Percentiles rank a stretch among this genome's conserved stretches.
These are phyloP conservation scores for Clarias batrachus DNA, from an alignment of 2,113 vertebrate genomes.

Conservation along the genomic window DNA sequence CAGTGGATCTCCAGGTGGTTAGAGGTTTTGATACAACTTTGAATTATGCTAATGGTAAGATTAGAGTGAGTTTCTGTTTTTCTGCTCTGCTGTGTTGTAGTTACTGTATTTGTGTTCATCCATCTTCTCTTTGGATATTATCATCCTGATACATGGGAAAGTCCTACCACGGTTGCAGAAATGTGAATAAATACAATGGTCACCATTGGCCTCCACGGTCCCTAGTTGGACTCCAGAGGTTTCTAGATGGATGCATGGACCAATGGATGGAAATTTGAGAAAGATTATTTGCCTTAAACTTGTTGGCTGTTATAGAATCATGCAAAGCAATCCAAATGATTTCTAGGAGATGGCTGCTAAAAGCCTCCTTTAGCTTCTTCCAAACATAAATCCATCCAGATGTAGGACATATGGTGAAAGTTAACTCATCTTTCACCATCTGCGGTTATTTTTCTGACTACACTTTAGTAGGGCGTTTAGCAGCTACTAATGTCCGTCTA, in stretches of 20 bases:
- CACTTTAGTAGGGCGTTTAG: background rate
- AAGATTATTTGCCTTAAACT: background rate
- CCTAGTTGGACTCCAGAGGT: no score
- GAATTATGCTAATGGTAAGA: conserved; percentile 13
- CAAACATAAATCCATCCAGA: background rate
- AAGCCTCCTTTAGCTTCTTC: background rate
- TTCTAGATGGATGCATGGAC: no score
- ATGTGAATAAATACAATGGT: no score
- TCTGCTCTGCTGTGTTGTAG: conserved; percentile 7
- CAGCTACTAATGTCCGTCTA: background rate
- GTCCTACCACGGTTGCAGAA: no score
- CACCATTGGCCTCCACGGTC: no score
- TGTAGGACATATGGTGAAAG: background rate
- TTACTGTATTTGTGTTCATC: background rate
- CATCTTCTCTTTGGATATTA: background rate
- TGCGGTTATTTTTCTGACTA: background rate
- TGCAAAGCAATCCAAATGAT: background rate
- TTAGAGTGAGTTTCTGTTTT: background rate
- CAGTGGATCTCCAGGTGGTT: background rate
- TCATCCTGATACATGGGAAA: background rate
- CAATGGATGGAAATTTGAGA: background rate
- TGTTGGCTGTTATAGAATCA: background rate
- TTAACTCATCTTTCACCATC: background rate
- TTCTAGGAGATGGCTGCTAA: background rate
- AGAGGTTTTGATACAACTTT: background rate